Evolutionary conservation across 2,113 vertebrate genomes (phyloP).

Genomic region (Xyliphius kryptos): DNA sequence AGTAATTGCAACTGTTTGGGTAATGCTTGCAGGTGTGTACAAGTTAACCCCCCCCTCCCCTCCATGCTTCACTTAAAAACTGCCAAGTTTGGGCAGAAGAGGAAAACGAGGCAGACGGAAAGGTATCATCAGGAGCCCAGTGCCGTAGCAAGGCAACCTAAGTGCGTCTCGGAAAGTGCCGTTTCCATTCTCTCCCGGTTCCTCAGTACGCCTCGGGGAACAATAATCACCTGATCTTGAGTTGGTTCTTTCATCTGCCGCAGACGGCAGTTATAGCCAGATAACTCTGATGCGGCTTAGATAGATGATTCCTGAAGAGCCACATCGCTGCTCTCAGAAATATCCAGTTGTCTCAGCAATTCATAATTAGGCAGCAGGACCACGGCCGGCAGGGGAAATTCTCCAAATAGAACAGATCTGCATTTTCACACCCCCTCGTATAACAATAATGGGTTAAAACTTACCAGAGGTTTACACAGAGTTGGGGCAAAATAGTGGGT

Average conservation of each 20-base stretch:
- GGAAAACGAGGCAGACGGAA: conserved; percentile 3
- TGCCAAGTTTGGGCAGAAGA: not conserved
- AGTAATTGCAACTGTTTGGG: conserved; percentile 71
- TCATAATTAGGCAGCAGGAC: too few relatives aligned
- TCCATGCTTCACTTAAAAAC: conserved; percentile 27
- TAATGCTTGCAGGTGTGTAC: conserved; percentile 66
- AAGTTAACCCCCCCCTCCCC: conserved; percentile 64
- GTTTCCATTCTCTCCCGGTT: conserved; percentile 19
- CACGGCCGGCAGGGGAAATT: too few relatives aligned
- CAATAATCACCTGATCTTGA: conserved; percentile 38
- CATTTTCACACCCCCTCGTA: too few relatives aligned
- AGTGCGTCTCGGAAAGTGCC: not conserved
- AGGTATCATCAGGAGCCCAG: conserved; percentile 21
- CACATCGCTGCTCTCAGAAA: too few relatives aligned
- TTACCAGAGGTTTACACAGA: too few relatives aligned
- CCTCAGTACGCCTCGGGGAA: conserved; percentile 15
- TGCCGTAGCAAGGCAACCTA: not conserved
- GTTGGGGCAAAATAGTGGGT: too few relatives aligned
- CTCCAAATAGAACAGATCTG: too few relatives aligned
- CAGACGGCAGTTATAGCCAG: conserved; percentile 38
- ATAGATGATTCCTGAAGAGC: conserved; percentile 28
- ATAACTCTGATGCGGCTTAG: conserved; percentile 37
- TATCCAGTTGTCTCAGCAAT: too few relatives aligned
- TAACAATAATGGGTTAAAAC: too few relatives aligned
- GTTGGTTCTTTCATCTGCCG: conserved; percentile 38